Evolutionary conservation across 1,140 invertebrate species (phyloP), one percentile per base, ranked within the genome.

Genomic region (Euura saliciscinereae): DNA sequence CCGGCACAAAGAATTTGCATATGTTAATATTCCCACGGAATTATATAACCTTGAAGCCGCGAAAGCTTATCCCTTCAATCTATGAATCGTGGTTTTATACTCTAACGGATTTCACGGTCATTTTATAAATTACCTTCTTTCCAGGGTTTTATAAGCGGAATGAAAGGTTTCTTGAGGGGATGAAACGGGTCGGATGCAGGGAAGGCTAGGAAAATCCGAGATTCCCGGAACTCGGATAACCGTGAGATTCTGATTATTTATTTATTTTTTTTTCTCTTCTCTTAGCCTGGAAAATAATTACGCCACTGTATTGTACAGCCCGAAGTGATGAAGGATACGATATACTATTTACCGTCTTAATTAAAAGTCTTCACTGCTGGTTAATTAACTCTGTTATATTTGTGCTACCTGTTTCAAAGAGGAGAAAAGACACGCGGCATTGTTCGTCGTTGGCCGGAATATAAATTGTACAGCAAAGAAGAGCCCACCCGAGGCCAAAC

Each of bases 11-110:
- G 76, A 73, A 81, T 81, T 81, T 81, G 79, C 79, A 81, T 81
- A 78, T 79, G 79, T 81, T 81, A 81, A 81, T 81, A 77, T 71
- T 75, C 74, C 68, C 68, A 42, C 69, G 72, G 78, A 79, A 79
- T 81, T 76, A 79, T 77, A 71, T 73, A 78, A 76, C 76, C 76
- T 76, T 77, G 77, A 79, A 77, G 77, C 77, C 77, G 77, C 66
- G 71, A 28, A 73, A 76, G 77, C 78, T 81, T 79, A 79, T 79
- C 78, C 76, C 69, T 70, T 72, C 73, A 74, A 77, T 75, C 77
- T 79, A 78, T 79, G 77, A 79, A 74, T 78, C 78, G 51, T 8
- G 51, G 8, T 59, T 8, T 59, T 59, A 28, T 28, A 59, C 51
- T 59, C 13, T 6, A 59, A 8, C 51, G 51, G 51, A 59, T 59